Evolutionary conservation across 2,888 invertebrate species (phyloP), one percentile per base, ranked within the genome.

Genomic region (Ochropleura plecta): DNA sequence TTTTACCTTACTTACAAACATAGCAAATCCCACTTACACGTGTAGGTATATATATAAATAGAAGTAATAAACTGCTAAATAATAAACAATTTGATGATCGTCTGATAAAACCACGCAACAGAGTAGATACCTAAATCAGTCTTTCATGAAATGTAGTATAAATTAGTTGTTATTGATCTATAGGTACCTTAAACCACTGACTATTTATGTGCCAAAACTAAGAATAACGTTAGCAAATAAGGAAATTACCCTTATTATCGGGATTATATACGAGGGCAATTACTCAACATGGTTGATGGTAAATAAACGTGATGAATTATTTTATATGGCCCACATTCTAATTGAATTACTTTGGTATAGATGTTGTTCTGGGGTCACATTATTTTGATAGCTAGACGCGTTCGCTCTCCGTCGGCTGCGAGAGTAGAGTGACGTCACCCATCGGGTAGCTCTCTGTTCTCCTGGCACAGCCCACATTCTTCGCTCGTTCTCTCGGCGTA

Each of bases 321-420:
- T 51, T 70, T 74, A 68, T 76, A 46, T 63, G 63, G 9, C 46
- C n/a, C 63, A 40, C 63, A 46, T 62, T 69, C 46, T 46, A 51
- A 68, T 53, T 74, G 53, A 85, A 82, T 75, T 57, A 85, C 51
- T 73, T 49, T 63, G 60, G 72, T 66, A 30, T 70, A 57, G 57
- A 66, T 57, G 64, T 63, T 70, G 75, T 78, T 79, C 40, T 66
- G 57, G 59, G 68, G 73, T 76, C 73, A 71, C 73, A 80, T 73
- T 84, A 66, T 63, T 69, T 55, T 68, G 62, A 75, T 76, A 46
- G 57, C 73, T 93, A 96, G 62, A 96, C 95, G n/a, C 96, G 92
- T 87, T 97, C 97, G 69, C 95, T 97, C 89, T 97, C 97, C 1
- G 97, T 97, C 2, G 97, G 97, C 90, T 97, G 97, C 4, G 97